Evolutionary conservation across 2,888 invertebrate genomes (phyloP), one percentile per base, ranked within the genome.

Genomic region (Epistrophella euchroma): DNA sequence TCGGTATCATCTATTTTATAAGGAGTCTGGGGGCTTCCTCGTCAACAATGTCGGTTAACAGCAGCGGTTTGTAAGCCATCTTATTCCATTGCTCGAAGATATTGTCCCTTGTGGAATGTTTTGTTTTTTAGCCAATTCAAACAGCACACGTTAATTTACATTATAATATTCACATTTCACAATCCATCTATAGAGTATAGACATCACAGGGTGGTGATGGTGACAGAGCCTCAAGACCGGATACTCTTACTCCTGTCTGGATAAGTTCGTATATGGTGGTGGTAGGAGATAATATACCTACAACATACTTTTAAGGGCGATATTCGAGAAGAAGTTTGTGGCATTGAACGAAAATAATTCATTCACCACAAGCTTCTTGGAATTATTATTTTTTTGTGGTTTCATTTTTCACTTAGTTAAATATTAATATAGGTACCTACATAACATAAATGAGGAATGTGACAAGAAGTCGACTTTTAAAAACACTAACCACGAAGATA

Each of bases 111-210:
- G 78, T 78, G 86, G 86, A 86, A 78, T 86, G 55, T 66, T 56
- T 81, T 68, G 40, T 72, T 75, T 60, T 47, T 15, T 15, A 52
- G 43, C 68, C 43, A 72, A 55, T 72, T 75, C 62, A 73, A 66
- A 72, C 60, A 76, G 55, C 86, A 77, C 56, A 74, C 70, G 58
- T 77, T 78, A 78, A 82, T 82, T 85, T 78, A 70, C 22, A 77
- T 82, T 86, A n/a, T 82, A 74, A 86, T 82, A 82, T 78, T 86
- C 81, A 86, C 58, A 70, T 78, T 78, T 86, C 81, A 86, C 58
- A 70, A 70, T 55, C 80, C 15, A 60, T 60, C 37, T 22, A 37
- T 37, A n/a, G 2, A 13, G 6, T 74, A 55, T 70, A 56, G 50
- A 74, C 62, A 35, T 56, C 22, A 62, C 40, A 62, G 60, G 60